A percentile compares a stretch with the other conserved stretches of the same genome.
Conservation (phyloP, 2,888 invertebrate species). For the Epistrophella euchroma region DNA sequence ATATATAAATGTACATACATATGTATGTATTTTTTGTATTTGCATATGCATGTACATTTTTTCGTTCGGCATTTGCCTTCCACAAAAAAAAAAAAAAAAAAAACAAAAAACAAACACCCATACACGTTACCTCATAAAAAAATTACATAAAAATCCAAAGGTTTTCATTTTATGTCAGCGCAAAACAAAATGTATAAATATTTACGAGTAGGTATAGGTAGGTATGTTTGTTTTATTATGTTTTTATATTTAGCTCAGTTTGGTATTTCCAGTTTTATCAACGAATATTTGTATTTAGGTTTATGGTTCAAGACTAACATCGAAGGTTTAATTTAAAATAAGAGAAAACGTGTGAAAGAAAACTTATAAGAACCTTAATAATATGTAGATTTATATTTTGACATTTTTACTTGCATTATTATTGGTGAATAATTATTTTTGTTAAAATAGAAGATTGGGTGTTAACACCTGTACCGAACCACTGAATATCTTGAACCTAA, state of each 20-base stretch:
- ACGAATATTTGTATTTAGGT: background rate
- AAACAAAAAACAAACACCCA: background rate
- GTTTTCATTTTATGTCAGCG: slow-evolving; percentile 63
- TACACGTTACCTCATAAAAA: slow-evolving; percentile 34
- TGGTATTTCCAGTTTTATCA: background rate
- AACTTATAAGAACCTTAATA: too few species aligned
- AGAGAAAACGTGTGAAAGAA: background rate
- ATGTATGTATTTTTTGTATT: background rate
- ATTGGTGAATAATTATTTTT: too few species aligned
- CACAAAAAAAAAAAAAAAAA: background rate
- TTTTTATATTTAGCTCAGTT: background rate
- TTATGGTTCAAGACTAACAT: background rate
- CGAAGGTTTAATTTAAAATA: background rate
- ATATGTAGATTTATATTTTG: too few species aligned
- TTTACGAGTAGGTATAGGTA: slow-evolving; percentile 42
- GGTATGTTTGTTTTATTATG: background rate
- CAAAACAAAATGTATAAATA: slow-evolving; percentile 59
- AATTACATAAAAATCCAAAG: slow-evolving; percentile 59
- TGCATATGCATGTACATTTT: background rate
- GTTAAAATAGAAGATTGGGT: too few species aligned
- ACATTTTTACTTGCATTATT: too few species aligned
- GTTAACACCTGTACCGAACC: too few species aligned
- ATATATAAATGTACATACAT: background rate
- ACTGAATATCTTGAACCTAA: too few species aligned
- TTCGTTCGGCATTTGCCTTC: background rate